Base-by-base conservation (phyloP, 2,113 vertebrate genomes). In the Cinclus mexicanus region DNA sequence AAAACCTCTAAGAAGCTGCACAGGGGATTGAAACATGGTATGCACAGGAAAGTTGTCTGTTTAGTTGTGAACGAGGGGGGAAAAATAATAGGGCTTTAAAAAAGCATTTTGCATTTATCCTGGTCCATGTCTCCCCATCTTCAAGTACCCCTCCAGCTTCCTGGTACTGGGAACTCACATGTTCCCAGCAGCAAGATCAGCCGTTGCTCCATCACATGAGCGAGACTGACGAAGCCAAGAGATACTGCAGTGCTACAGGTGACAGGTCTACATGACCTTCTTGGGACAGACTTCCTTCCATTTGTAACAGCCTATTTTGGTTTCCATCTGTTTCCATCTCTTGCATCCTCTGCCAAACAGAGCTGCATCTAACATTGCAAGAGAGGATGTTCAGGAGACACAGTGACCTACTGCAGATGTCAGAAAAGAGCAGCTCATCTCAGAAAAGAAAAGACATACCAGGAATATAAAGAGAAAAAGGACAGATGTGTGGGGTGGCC, bases 81-180 rank as follows among this genome's bases (percentile, higher is more conserved):
- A 53, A 12, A 9, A 80, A 84, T 71, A n/a, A 0, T 9, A 52
- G 7, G 6, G 2, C 26, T 89, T 83, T 50, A 59, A 50, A 80
- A 57, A 57, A 56, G 2, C 1, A 7, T 68, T 83, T 86, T 44
- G 5, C 28, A n/a, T 47, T 78, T 81, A 46, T 81, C 37, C 20
- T 31, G 23, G 2, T 41, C 42, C 5, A 0, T 35, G 15, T 39
- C 55, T 61, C 14, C 33, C 4, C 12, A 50, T 83, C 46, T 57
- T 18, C 4, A 2, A 53, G 79, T 77, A 33, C n/a, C 22, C 12
- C 13, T 61, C 16, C 59, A 80, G 53, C 11, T 31, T 64, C n/a
- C 33, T 0, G 0, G 22, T 28, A 47, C 28, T 42, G 39, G 39
- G 25, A 82, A 75, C 31, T 63, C 14, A 10, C 10, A 6, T 7